These are phyloP conservation scores for Diplosoma virens DNA, from an alignment of 23 tunicate genomes.

Conservation along the genomic window DNA sequence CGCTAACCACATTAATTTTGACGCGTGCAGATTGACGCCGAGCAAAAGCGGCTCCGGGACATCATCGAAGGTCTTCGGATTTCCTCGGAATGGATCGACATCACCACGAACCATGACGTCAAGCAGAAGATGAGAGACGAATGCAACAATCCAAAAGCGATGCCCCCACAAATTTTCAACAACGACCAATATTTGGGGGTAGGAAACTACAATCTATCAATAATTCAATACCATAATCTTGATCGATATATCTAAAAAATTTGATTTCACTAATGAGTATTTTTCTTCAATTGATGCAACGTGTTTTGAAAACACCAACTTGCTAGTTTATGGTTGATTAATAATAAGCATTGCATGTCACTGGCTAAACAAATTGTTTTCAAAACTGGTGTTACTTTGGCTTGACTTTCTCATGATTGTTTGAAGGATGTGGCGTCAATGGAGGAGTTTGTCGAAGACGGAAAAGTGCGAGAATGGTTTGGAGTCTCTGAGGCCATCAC, in stretches of 20 bases:
- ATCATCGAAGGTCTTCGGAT: conserved; percentile 64
- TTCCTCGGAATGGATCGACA: conserved; percentile 74
- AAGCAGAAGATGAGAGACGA: conserved; percentile 63
- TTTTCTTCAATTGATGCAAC: too few species aligned
- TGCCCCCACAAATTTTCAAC: conserved; percentile 88
- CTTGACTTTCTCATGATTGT: too few species aligned
- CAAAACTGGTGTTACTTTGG: too few species aligned
- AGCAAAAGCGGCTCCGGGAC: conserved; percentile 63
- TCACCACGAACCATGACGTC: conserved; percentile 44
- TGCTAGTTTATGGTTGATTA: too few species aligned
- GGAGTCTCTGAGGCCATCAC: conserved; percentile 3
- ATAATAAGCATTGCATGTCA: too few species aligned
- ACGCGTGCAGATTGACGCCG: conserved; percentile 49
- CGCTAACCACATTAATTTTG: not conserved
- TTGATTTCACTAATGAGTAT: too few species aligned
- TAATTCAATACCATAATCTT: too few species aligned
- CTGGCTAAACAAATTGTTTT: too few species aligned
- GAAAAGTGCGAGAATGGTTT: conserved; percentile 24
- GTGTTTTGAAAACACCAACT: too few species aligned
- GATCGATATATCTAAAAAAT: too few species aligned
- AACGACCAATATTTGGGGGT: conserved; percentile 68
- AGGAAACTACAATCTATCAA: too few species aligned
- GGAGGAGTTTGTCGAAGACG: conserved; percentile 54
- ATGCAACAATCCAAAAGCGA: conserved; percentile 64
- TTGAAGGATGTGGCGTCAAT: conserved; percentile 31